Evolutionary conservation across 2,888 invertebrate species (phyloP), one percentile per base, ranked within the genome.

Genomic region (Stenotaenia linearis): DNA sequence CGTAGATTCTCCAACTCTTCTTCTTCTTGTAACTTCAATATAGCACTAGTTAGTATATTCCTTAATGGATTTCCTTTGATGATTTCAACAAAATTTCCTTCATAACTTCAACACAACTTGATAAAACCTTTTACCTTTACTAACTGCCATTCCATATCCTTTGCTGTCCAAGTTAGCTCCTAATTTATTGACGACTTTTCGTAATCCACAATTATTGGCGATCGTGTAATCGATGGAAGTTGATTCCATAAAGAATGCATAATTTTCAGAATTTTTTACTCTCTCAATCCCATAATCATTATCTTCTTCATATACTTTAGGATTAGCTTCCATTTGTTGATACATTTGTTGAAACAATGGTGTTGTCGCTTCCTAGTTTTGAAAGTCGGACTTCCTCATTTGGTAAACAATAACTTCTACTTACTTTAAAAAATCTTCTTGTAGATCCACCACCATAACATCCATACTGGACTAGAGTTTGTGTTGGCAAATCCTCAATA

Each of bases 191-290:
- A 56, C 56, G 12, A 97, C 92, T 89, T 95, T 94, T 82, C 86
- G 93, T 81, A 97, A 90, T 81, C 95, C 94, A 85, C 97, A 97
- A 84, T 95, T 92, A 82, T 95, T 89, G 85, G 96, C 94, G 77
- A 95, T 92, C 45, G 92, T 92, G 85, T 98, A 99, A 85, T 99
- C 98, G 82, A 99, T 95, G 30, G 95, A 93, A 0, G 97, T 96
- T 0, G 97, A 97, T 87, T 99, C 99, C 96, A 98, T 97, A 35
- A 99, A 89, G 85, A 95, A 98, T 0, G 98, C 99, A 86, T 98
- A 99, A 77, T 93, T 92, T 4, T n/a, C 23, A 82, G 83, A 85
- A 23, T 18, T 15, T 91, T 92, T 84, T 0, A 98, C 98, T 37
- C 95, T 89, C 30, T 95, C 93, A 3, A 97, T 95, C 0, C 97